Evolutionary conservation across 2,113 vertebrate species (phyloP).

Genomic region (Illadopsis cleaveri): DNA sequence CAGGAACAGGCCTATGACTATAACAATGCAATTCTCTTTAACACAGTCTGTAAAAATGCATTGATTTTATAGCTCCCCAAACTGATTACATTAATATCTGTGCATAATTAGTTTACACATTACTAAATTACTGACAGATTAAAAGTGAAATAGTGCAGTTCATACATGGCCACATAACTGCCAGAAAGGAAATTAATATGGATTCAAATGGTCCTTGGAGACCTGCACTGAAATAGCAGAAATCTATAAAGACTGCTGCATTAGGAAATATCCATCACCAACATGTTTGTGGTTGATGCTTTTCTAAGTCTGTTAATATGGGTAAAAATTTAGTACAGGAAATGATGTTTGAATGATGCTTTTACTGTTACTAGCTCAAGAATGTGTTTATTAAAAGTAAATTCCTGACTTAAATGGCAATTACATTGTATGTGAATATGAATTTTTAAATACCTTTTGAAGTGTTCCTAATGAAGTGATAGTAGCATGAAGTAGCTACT

Average conservation of each 20-base stretch:
- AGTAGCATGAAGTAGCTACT: neutral
- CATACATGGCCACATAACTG: slow-evolving; percentile 95
- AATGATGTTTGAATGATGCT: slow-evolving; percentile 68
- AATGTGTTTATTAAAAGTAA: slow-evolving; percentile 73
- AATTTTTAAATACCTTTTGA: slow-evolving; percentile 34
- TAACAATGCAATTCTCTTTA: slow-evolving; percentile 88
- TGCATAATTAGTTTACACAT: slow-evolving; percentile 99
- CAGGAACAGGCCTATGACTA: slow-evolving; percentile 85
- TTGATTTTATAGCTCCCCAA: slow-evolving; percentile 96
- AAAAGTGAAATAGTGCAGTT: slow-evolving; percentile 99
- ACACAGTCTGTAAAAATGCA: slow-evolving; percentile 90
- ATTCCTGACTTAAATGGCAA: slow-evolving; percentile 43
- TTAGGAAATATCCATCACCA: slow-evolving; percentile 89
- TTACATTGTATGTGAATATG: neutral
- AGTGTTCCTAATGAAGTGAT: neutral
- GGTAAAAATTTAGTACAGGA: slow-evolving; percentile 69
- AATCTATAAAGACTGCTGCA: slow-evolving; percentile 91
- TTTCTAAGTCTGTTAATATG: slow-evolving; percentile 72
- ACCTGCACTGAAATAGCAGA: slow-evolving; percentile 79
- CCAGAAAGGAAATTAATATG: slow-evolving; percentile 99
- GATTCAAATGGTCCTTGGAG: slow-evolving; percentile 98
- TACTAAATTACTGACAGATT: slow-evolving; percentile 99
- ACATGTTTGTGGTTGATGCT: slow-evolving; percentile 83
- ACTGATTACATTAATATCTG: slow-evolving; percentile 99
- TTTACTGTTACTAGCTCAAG: slow-evolving; percentile 55